These are phyloP conservation scores for Coturnix japonica DNA, from an alignment of 2,113 vertebrate species.

Conservation along the genomic window DNA sequence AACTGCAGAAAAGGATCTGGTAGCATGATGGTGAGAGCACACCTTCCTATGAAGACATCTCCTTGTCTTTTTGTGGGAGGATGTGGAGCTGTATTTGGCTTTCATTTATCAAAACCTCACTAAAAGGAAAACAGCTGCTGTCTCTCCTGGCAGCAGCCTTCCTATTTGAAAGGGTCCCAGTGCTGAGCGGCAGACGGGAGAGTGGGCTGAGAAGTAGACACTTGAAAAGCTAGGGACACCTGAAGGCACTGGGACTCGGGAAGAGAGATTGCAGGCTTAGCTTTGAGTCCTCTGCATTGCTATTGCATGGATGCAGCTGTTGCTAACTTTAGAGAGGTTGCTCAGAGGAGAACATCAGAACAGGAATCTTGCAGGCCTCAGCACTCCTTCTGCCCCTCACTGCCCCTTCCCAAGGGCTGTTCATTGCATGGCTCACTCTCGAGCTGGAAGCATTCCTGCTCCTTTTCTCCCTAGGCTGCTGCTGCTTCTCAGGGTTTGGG, in stretches of 20 bases:
- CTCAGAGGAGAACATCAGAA: background rate
- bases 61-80: background rate
- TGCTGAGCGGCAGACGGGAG: background rate
- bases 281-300: background rate
- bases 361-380: background rate
- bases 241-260: background rate
- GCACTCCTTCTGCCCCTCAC: background rate
- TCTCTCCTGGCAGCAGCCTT: background rate
- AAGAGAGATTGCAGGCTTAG: background rate
- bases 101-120: background rate
- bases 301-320: background rate
- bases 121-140: background rate
- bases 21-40: accelerated
- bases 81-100: background rate
- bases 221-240: background rate
- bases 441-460: background rate
- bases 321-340: background rate
- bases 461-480: background rate
- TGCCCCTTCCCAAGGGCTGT: background rate
- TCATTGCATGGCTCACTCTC: slow-evolving; percentile 5
- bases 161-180: background rate
- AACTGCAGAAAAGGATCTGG: background rate
- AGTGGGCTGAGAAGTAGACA: background rate
- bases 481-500: accelerated
- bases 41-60: background rate